Conservation (phyloP, 2,113 vertebrate genomes). For the Pelodiscus sinensis region DNA sequence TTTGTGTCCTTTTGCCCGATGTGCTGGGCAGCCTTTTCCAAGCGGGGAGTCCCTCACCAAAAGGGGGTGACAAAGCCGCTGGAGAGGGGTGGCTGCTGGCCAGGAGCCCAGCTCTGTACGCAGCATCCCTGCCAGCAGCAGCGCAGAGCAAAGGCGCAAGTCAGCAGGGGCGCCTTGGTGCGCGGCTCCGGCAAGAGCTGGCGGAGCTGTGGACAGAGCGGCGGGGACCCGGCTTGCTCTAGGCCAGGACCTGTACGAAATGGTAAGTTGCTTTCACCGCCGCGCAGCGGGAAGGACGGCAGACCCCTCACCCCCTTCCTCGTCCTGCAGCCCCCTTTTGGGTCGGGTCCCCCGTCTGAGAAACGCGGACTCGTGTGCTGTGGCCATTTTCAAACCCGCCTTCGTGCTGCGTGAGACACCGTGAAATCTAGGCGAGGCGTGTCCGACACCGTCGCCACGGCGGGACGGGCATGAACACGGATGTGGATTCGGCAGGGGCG, state of each 20-base stretch:
- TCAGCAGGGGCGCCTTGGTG: too few relatives aligned
- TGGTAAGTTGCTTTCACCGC: too few relatives aligned
- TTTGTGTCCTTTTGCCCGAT: neutral
- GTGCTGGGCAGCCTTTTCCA: neutral
- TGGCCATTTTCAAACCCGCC: neutral
- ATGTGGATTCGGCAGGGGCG: neutral
- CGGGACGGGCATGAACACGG: too few relatives aligned
- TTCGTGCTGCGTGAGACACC: neutral
- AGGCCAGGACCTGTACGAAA: too few relatives aligned
- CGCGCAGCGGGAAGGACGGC: neutral
- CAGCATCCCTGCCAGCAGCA: neutral
- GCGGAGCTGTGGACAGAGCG: too few relatives aligned
- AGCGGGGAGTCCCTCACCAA: too few relatives aligned
- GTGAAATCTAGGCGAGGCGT: too few relatives aligned
- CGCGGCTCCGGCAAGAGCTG: too few relatives aligned
- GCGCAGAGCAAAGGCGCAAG: too few relatives aligned
- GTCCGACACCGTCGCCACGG: too few relatives aligned
- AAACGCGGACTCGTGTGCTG: neutral
- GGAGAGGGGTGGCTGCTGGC: neutral
- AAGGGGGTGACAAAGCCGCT: neutral
- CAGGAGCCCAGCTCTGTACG: neutral
- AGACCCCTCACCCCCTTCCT: neutral
- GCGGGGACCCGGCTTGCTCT: too few relatives aligned
- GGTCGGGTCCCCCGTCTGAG: neutral
- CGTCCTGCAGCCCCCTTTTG: neutral